phyloP scores from a whole-genome alignment of 2,888 invertebrate species.

The Lycia hirtaria region DNA sequence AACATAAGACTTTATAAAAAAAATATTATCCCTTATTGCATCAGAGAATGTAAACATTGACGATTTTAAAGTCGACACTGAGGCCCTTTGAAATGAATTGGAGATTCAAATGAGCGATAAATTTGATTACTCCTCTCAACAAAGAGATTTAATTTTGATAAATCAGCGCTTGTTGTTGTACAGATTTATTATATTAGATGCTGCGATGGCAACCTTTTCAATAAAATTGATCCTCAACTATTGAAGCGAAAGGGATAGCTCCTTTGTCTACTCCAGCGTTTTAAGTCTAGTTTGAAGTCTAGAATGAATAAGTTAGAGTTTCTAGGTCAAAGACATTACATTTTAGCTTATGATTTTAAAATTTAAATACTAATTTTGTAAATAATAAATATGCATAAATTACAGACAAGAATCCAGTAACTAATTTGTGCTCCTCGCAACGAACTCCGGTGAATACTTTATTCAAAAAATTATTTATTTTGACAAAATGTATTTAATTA shows the following conservation, averaged over 20 bases:
- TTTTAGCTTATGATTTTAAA: background rate
- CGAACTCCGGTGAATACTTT: too few species aligned
- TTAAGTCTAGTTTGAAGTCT: background rate
- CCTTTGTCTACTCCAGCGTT: background rate
- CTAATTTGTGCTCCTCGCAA: too few species aligned
- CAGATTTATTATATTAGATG: constrained; percentile 71
- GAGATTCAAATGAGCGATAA: constrained; percentile 81
- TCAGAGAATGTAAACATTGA: constrained; percentile 28
- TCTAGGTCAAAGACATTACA: background rate
- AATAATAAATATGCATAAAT: too few species aligned
- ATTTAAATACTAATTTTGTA: background rate
- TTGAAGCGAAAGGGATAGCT: constrained; percentile 25
- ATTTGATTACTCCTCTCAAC: constrained; percentile 78
- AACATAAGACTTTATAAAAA: constrained; percentile 23
- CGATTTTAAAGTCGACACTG: constrained; percentile 13
- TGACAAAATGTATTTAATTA: too few species aligned
- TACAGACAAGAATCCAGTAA: too few species aligned
- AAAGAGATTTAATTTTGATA: constrained; percentile 84
- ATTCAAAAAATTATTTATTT: too few species aligned
- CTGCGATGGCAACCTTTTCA: constrained; percentile 52
- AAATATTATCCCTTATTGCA: constrained; percentile 26
- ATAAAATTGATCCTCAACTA: constrained; percentile 44
- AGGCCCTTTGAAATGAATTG: constrained; percentile 60
- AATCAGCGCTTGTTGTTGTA: constrained; percentile 78
- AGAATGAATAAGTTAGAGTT: background rate